Percentiles rank a stretch among this genome's conserved stretches.
Evolutionary conservation across 2,797 vertebrate species (phyloP).

Genomic region (Esox lucius): DNA sequence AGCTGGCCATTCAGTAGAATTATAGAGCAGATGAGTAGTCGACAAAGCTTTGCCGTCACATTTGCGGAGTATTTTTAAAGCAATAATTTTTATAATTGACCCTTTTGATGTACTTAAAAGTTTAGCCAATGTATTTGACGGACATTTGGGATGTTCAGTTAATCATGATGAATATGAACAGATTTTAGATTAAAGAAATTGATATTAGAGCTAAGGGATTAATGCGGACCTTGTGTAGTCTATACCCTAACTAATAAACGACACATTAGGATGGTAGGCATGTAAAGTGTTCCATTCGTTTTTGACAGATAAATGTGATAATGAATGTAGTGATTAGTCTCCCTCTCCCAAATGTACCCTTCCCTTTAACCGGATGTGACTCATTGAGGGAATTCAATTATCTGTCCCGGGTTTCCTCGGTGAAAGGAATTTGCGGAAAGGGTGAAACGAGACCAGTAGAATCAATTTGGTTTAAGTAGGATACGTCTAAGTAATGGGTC

Average conservation of each 20-base stretch:
- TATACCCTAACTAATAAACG: too few relatives aligned
- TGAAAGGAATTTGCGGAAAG: too few relatives aligned
- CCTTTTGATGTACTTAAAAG: not conserved
- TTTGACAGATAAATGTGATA: too few relatives aligned
- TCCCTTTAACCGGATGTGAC: conserved; percentile 33
- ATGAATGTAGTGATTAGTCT: not conserved
- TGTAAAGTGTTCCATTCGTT: too few relatives aligned
- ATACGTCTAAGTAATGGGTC: too few relatives aligned
- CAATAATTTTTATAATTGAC: not conserved
- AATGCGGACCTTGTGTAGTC: too few relatives aligned
- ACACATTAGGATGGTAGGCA: too few relatives aligned
- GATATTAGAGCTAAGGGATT: too few relatives aligned
- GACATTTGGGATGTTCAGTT: not conserved
- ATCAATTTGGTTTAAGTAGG: too few relatives aligned
- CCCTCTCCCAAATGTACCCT: not conserved
- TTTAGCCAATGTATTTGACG: not conserved
- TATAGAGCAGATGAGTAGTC: not conserved
- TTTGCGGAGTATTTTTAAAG: not conserved
- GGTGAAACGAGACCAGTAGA: too few relatives aligned
- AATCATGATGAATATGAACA: not conserved
- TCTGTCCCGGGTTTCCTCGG: too few relatives aligned
- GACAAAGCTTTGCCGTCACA: not conserved
- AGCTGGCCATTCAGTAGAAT: not conserved
- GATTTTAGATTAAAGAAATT: not conserved
- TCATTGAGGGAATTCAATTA: conserved; percentile 17